phyloP scores from a whole-genome alignment of 2,797 vertebrate species.

The Cuniculus paca region DNA sequence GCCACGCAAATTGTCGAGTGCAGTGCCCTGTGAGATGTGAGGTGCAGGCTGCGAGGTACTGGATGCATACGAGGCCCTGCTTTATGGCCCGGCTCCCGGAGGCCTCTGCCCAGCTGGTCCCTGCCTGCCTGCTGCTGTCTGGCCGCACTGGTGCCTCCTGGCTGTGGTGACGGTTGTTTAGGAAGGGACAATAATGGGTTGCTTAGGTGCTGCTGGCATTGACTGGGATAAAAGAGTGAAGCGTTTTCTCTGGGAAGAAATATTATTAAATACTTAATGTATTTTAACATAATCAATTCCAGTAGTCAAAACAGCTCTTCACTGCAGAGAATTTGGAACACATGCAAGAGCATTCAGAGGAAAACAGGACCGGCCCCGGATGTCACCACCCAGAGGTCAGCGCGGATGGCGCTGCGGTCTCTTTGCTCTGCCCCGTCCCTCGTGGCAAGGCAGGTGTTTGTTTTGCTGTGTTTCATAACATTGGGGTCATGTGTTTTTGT shows the following conservation, averaged over 20 bases:
- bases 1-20: background rate
- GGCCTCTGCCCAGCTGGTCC: background rate
- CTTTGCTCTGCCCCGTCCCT: background rate
- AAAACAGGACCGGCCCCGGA: too few relatives aligned
- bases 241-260: slow-evolving; percentile 25
- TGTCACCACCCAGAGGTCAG: background rate
- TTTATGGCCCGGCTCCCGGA: background rate
- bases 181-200: background rate
- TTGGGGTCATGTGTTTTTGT: background rate
- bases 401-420: rapidly evolving
- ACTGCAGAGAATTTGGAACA: background rate
- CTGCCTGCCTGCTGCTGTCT: background rate
- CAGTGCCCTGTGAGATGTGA: too few relatives aligned
- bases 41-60: background rate
- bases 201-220: background rate
- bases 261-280: background rate
- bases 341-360: background rate
- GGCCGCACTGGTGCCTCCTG: background rate
- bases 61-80: too few relatives aligned
- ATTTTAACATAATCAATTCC: background rate
- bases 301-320: background rate
- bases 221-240: background rate
- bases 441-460: background rate
- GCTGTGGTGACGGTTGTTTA: background rate
- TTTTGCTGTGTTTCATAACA: background rate